Percentiles rank a stretch among this genome's conserved stretches.
These are phyloP conservation scores for Coilia nasus DNA, from an alignment of 2,797 vertebrate genomes.

Conservation along the genomic window DNA sequence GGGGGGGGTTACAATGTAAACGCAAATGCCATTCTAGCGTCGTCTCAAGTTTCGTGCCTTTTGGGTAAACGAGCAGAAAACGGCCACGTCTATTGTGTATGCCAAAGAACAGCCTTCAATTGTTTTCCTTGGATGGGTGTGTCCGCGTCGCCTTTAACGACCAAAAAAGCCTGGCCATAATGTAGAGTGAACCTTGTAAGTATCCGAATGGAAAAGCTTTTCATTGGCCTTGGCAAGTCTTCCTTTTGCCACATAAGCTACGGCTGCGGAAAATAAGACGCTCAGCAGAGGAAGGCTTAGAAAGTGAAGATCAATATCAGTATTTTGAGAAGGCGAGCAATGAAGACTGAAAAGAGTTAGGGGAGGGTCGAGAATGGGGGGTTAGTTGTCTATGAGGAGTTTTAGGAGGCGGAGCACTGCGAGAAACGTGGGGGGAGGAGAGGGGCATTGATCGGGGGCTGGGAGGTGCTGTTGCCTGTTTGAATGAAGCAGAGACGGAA, in stretches of 20 bases:
- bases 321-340: constrained; percentile 9
- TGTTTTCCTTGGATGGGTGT: constrained; percentile 14
- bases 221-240: background rate
- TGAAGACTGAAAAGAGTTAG: constrained; percentile 19
- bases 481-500: constrained; percentile 55
- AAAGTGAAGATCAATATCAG: constrained; percentile 28
- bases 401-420: constrained; percentile 38
- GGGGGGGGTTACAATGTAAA: background rate
- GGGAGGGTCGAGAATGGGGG: background rate
- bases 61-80: constrained; percentile 21
- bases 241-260: background rate
- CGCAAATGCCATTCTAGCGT: background rate
- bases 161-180: background rate
- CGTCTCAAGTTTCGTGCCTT: constrained; percentile 14
- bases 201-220: background rate
- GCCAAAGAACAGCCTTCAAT: constrained; percentile 15
- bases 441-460: constrained; percentile 4
- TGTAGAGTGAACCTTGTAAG: background rate
- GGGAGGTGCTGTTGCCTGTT: constrained; percentile 29
- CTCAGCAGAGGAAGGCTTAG: constrained; percentile 12
- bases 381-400: constrained; percentile 21
- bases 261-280: background rate
- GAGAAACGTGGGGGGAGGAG: constrained; percentile 55
- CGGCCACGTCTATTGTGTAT: constrained; percentile 12
- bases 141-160: constrained; percentile 22